A percentile compares a stretch with the other conserved stretches of the same genome.
These are phyloP conservation scores for Cyrtorhinus lividipennis DNA, from an alignment of 1,140 invertebrate genomes.

Conservation along the genomic window DNA sequence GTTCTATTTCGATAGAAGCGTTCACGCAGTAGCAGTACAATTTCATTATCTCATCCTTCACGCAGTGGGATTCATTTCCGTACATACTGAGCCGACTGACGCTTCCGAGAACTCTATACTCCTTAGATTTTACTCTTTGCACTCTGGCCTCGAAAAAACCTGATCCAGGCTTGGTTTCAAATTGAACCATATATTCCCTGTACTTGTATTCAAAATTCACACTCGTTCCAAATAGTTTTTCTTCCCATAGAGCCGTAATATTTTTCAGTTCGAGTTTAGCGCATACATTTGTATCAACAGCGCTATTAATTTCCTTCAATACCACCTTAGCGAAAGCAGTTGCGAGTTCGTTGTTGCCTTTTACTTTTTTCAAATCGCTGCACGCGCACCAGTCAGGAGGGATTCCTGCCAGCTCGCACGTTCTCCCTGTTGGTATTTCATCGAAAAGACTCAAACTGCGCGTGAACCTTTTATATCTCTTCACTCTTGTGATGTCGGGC, in stretches of 20 bases:
- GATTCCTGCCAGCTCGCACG: conserved; percentile 57
- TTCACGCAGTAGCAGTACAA: conserved; percentile 68
- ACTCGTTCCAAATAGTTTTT: neutral
- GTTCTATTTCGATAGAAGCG: too few species aligned
- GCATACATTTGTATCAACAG: conserved; percentile 45
- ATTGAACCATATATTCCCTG: conserved; percentile 19
- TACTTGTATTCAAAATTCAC: neutral
- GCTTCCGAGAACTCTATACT: conserved; percentile 37
- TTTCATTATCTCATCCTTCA: conserved; percentile 54
- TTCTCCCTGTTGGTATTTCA: conserved; percentile 50
- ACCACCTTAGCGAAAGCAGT: conserved; percentile 37
- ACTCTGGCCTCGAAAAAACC: conserved; percentile 33
- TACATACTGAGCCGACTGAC: conserved; percentile 64
- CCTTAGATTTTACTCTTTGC: conserved; percentile 24
- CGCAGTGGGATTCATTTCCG: conserved; percentile 56
- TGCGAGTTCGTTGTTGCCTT: conserved; percentile 34
- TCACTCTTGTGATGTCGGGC: too few species aligned
- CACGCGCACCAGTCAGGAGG: conserved; percentile 74
- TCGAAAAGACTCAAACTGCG: conserved; percentile 49
- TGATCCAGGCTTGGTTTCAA: conserved; percentile 23
- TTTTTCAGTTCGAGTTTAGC: conserved; percentile 19
- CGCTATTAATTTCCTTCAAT: conserved; percentile 44
- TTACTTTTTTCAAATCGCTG: conserved; percentile 39
- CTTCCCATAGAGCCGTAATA: conserved; percentile 18
- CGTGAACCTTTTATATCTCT: too few species aligned